Evolutionary conservation across 1,140 invertebrate genomes (phyloP), one percentile per base, ranked within the genome.

Genomic region (Scylla paramamosain): DNA sequence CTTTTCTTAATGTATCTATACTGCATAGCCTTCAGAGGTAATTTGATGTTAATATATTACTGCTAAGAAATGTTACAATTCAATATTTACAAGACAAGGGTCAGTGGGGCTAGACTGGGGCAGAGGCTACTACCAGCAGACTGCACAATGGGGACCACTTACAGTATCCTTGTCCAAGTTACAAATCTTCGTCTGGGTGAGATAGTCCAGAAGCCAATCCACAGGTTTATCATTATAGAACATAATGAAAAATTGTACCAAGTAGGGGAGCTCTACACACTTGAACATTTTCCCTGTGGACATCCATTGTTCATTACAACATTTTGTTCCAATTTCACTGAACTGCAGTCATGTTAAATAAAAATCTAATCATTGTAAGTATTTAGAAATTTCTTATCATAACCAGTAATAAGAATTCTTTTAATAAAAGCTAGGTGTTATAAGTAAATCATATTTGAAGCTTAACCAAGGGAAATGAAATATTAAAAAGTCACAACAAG

Each of bases 211-310:
- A 0, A 99, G 97, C 99, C 99, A 99, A 97, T 99, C 99, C 0
- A 99, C 99, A 0, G 99, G 99, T 97, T 99, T 99, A 96, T 99
- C 99, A 96, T 98, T 98, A 97, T 99, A 98, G 97, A 99, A 99
- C 97, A 99, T 98, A 96, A 99, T 98, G 96, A 99, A 99, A 97
- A 99, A 99, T 96, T 99, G 98, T 25, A 99, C 98, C 45, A 99
- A 97, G 97, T 98, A 98, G 10, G 98, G 98, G 31, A 99, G 97
- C 97, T 99, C 98, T 0, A 98, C 98, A 91, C 98, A 98, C 97
- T 98, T 98, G 97, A 99, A 99, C 97, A 99, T 98, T 97, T 99
- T 99, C 14, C 98, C 98, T 98, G 96, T 84, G 94, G 86, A 96
- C 28, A 95, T 25, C 84, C 93, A 93, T 59, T 92, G 67, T 20